These are phyloP conservation scores for Seladonia tumulorum DNA, from an alignment of 2,888 invertebrate genomes.

Conservation along the genomic window DNA sequence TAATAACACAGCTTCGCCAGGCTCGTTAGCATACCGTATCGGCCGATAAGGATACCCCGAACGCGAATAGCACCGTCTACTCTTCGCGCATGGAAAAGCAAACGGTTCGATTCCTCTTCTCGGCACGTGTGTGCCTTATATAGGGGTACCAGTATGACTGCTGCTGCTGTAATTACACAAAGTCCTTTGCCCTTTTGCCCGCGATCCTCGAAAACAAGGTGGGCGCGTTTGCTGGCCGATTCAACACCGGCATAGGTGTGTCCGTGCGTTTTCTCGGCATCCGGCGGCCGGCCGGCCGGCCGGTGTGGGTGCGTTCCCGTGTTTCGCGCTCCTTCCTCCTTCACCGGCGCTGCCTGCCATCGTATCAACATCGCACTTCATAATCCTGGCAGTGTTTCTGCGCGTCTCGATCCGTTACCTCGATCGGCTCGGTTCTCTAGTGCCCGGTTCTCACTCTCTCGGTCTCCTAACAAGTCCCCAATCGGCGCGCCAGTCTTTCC, in stretches of 20 bases:
- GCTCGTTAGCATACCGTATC: not conserved
- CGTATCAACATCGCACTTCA: conserved; percentile 82
- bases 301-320: conserved; percentile 62
- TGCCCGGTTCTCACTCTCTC: conserved; percentile 10
- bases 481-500: not conserved
- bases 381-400: conserved; percentile 80
- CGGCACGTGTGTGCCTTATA: conserved; percentile 13
- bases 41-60: not conserved
- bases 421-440: conserved; percentile 61
- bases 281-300: conserved; percentile 28
- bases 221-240: conserved; percentile 23
- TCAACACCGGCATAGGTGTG: conserved; percentile 30
- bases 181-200: conserved; percentile 25
- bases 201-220: conserved; percentile 48
- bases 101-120: not conserved
- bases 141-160: conserved; percentile 52
- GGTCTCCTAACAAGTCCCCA: not conserved
- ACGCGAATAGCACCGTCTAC: not conserved
- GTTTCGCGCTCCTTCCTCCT: conserved; percentile 72
- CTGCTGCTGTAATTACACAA: conserved; percentile 9
- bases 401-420: conserved; percentile 78
- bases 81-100: not conserved
- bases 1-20: not conserved
- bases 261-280: conserved; percentile 57
- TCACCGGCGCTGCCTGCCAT: conserved; percentile 74